Base-by-base conservation (phyloP, 2,888 invertebrate species). In the Platypus cylindrus region DNA sequence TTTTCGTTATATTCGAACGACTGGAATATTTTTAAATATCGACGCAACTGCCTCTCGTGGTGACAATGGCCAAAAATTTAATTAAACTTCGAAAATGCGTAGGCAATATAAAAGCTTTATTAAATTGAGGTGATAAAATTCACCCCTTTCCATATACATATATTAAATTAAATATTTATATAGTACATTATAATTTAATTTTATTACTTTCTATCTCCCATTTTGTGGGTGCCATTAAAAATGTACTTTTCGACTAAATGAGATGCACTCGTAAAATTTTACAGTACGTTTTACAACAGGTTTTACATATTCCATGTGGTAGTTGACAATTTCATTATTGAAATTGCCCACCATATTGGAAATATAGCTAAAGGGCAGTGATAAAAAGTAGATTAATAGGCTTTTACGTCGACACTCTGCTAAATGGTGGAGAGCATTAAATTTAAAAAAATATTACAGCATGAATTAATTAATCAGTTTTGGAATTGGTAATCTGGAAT, bases 241-340 rank as follows among this genome's bases (percentile, higher is more conserved):
- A 15, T 25, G 8, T 20, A 13, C n/a, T 27, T 22, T 28, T 28
- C 27, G 27, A 25, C 26, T 36, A 36, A 36, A 31, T 36, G 24
- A 36, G 30, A 31, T 31, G n/a, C 36, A 12, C 20, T 27, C 13
- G 20, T 32, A 30, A 36, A 30, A 36, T 27, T 32, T 31, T 36
- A 36, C 24, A 12, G 14, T 26, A 18, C 23, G 20, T 15, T 32
- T 36, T 36, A 30, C 32, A 32, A 20, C 26, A 36, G 31, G 16
- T 32, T 36, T 35, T 35, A 30, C 35, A 35, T 30, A 35, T 35
- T 35, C 22, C 30, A 30, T 23, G 30, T 35, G 24, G 18, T 25
- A 30, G 30, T 14, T 30, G 25, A 35, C 35, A 35, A 30, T 30
- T 35, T 24, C 18, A 25, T 30, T 25, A 35, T 30, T 35, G 30